phyloP scores from a whole-genome alignment of 2,797 vertebrate species.

The Antennarius maculatus region DNA sequence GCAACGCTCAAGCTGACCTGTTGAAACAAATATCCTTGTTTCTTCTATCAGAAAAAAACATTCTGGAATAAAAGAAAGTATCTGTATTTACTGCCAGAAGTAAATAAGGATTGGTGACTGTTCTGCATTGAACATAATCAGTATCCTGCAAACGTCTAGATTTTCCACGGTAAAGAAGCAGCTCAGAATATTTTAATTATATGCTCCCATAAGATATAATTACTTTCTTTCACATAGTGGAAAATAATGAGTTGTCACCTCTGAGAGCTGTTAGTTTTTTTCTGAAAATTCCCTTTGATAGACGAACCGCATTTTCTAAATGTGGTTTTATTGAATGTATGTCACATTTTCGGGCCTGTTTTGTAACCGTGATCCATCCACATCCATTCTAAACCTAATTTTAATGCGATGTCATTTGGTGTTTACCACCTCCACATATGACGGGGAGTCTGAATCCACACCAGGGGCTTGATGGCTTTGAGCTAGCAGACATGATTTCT shows the following conservation, averaged over 20 bases:
- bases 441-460: no score
- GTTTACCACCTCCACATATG: background rate
- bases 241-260: background rate
- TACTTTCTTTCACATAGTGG: background rate
- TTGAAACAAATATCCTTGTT: conserved; percentile 8
- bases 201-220: background rate
- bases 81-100: background rate
- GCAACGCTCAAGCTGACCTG: no score
- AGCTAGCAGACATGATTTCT: conserved; percentile 28
- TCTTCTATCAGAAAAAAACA: conserved; percentile 11
- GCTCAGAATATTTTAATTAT: no score
- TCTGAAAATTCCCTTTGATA: background rate
- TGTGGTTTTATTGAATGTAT: background rate
- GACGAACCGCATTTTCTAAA: background rate
- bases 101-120: background rate
- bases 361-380: no score
- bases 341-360: background rate
- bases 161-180: background rate
- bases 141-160: background rate
- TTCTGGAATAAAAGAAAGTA: conserved; percentile 17
- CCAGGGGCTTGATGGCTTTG: conserved; percentile 8
- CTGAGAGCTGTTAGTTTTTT: background rate
- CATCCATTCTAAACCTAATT: background rate
- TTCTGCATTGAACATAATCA: background rate
- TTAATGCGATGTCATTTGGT: background rate